Base-by-base conservation (phyloP, 1,140 invertebrate species). In the Eumaeus atala region DNA sequence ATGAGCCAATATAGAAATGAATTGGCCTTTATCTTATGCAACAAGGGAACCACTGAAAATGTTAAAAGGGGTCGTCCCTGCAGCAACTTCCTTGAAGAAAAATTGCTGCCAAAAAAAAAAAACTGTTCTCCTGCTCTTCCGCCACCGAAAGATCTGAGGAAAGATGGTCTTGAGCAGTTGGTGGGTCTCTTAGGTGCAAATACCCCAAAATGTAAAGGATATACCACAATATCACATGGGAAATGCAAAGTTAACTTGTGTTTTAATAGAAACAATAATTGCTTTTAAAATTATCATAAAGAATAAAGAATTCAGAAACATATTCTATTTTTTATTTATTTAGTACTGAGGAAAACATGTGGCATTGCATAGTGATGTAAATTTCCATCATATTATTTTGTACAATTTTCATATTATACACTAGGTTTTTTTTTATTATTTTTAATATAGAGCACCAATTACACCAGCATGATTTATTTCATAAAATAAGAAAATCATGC, bases 1-100 rank as follows among this genome's bases (percentile, higher is more conserved):
- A 66, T 80, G 58, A 51, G 73, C 51, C 53, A 70, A 64, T 73
- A 76, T 51, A 63, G 67, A 61, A 74, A 72, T 70, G 64, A 75
- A 57, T 70, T 76, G 63, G 71, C 69, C 53, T 58, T 62, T 67
- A 67, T 64, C 50, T 59, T 76, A 66, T 73, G 67, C 65, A 70
- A 63, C 61, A n/a, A n/a, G n/a, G n/a, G n/a, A n/a, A n/a, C n/a
- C n/a, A n/a, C n/a, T n/a, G n/a, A n/a, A n/a, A n/a, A n/a, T n/a
- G n/a, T n/a, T n/a, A n/a, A n/a, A n/a, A n/a, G n/a, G n/a, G n/a
- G n/a, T n/a, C n/a, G n/a, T n/a, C n/a, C n/a, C 70, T 70, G 66
- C 59, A 67, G 51, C 52, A 58, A 54, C 48, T 14, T 48, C 42
- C 57, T 73, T 56, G 70, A 72, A 68, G 36, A 65, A 44, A 51